A percentile compares a stretch with the other conserved stretches of the same genome.
Evolutionary conservation across 2,113 vertebrate species (phyloP).

Genomic region (Microcebus jonahi): DNA sequence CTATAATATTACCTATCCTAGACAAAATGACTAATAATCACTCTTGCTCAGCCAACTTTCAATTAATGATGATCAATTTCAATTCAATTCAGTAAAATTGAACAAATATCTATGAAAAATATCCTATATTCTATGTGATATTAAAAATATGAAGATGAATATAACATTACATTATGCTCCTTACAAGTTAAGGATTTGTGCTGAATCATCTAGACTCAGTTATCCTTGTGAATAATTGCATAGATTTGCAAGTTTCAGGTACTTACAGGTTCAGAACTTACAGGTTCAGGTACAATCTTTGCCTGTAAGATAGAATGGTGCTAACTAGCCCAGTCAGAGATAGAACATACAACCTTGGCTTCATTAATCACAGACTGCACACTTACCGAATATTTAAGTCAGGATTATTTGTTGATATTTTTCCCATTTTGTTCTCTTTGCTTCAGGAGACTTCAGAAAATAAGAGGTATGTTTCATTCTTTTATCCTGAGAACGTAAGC

Average conservation of each 20-base stretch:
- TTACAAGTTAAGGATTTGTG: neutral
- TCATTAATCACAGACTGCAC: neutral
- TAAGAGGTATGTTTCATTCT: neutral
- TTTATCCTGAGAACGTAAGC: neutral
- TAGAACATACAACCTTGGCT: neutral
- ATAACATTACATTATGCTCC: neutral
- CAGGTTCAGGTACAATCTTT: neutral
- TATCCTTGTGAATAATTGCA: neutral
- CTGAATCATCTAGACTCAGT: neutral
- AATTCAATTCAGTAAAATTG: neutral
- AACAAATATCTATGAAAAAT: neutral
- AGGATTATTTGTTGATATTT: neutral
- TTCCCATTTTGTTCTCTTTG: neutral
- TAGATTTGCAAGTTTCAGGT: neutral
- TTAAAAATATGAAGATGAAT: neutral
- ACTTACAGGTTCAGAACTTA: neutral
- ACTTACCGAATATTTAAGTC: neutral
- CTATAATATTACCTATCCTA: neutral
- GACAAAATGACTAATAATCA: neutral
- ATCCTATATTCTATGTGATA: neutral
- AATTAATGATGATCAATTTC: neutral
- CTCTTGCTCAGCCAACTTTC: neutral
- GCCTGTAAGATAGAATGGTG: neutral
- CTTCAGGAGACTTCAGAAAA: neutral
- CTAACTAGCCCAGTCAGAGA: neutral